These are phyloP conservation scores for Mesorhabditis sp. DNA, from an alignment of 2,888 invertebrate genomes.

Conservation along the genomic window DNA sequence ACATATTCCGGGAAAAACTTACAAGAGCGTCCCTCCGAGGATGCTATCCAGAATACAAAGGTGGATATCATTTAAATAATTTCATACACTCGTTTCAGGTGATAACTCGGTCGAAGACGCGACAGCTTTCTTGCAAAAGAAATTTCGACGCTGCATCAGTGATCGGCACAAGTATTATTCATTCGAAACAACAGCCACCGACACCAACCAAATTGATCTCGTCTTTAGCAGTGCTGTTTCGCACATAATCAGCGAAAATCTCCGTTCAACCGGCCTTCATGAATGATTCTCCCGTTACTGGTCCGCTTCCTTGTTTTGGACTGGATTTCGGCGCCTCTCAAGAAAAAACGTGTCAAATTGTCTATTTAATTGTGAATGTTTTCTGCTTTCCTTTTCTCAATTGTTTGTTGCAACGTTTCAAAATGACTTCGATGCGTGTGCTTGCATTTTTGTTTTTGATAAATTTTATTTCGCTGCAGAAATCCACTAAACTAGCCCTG, in stretches of 20 bases:
- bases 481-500: slow-evolving; percentile 27
- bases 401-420: too few species aligned
- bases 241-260: slow-evolving; percentile 40
- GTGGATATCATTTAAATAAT: neutral
- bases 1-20: slow-evolving; percentile 58
- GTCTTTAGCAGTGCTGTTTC: slow-evolving; percentile 43
- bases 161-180: slow-evolving; percentile 39
- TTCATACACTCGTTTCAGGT: slow-evolving; percentile 38
- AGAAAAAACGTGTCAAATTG: too few species aligned
- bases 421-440: too few species aligned
- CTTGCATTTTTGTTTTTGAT: too few species aligned
- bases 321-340: too few species aligned
- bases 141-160: slow-evolving; percentile 55
- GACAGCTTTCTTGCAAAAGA: slow-evolving; percentile 53
- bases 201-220: slow-evolving; percentile 56
- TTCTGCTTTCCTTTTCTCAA: too few species aligned
- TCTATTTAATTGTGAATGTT: too few species aligned
- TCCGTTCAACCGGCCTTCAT: slow-evolving; percentile 39
- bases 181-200: slow-evolving; percentile 58
- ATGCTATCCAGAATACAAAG: slow-evolving; percentile 27
- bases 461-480: too few species aligned
- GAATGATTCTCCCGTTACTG: slow-evolving; percentile 15
- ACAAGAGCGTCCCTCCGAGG: slow-evolving; percentile 42
- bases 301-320: too few species aligned
- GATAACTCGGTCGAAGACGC: slow-evolving; percentile 50